Evolutionary conservation across 2,888 invertebrate species (phyloP).

Genomic region (Hypomecis atomaria): DNA sequence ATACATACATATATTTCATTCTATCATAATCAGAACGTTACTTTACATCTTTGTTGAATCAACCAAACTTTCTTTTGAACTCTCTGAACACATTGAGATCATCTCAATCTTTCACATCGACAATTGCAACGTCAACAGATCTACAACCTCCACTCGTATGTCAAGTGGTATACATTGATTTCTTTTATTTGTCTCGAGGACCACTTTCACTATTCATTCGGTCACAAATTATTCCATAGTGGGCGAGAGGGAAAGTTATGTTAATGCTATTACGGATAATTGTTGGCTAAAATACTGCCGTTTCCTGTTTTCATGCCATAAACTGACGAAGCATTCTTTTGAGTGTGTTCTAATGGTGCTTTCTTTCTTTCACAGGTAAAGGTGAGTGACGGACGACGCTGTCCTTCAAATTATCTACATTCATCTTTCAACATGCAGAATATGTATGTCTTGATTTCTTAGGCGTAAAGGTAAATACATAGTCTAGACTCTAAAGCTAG

Average conservation of each 20-base stretch:
- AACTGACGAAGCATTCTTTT: constrained; percentile 18
- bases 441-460: too few species aligned
- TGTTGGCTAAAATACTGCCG: constrained; percentile 23
- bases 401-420: background rate
- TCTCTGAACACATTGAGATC: background rate
- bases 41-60: background rate
- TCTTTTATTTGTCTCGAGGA: constrained; percentile 49
- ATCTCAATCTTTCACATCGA: background rate
- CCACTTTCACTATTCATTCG: constrained; percentile 70
- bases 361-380: constrained; percentile 74
- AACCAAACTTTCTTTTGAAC: background rate
- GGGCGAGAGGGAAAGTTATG: constrained; percentile 68
- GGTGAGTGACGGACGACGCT: constrained; percentile 58
- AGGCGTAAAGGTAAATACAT: background rate
- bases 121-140: constrained; percentile 21
- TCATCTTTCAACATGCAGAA: too few species aligned
- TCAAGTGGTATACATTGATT: constrained; percentile 51
- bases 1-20: too few species aligned
- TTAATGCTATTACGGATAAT: constrained; percentile 47
- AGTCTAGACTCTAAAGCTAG: too few species aligned
- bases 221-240: constrained; percentile 62
- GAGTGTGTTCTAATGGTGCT: constrained; percentile 39
- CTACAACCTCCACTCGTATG: constrained; percentile 16
- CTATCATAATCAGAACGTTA: background rate
- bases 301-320: constrained; percentile 36